Base-by-base conservation (phyloP, 2,888 invertebrate genomes). In the Psylliodes chrysocephalus region DNA sequence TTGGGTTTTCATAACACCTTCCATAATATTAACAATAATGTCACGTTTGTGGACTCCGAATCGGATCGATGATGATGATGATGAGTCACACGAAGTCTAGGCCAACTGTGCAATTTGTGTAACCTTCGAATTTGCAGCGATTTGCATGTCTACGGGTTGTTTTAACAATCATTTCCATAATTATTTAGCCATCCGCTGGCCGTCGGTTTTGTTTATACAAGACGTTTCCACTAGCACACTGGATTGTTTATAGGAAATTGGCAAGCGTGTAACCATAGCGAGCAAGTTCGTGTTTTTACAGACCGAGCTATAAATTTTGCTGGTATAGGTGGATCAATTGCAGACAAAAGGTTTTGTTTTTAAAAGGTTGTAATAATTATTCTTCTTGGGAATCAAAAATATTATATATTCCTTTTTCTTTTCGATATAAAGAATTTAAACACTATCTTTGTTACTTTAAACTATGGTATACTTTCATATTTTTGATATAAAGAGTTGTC, bases 1-100 rank as follows among this genome's bases (percentile, higher is more conserved):
- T 6, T 22, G 22, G 40, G 6, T 15, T n/a, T 40, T 40, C 40
- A 7, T 17, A 12, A n/a, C 40, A 40, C 40, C 40, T n/a, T 7
- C 40, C 6, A 40, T 40, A 40, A 12, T 18, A 18, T 46, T 46
- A 46, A 17, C 22, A 46, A 22, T 46, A 46, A 22, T 46, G 46
- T 46, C 46, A 46, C 46, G 46, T 46, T 46, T 22, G 19, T 22
- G 46, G 46, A 22, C 46, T 25, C 46, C 15, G 14, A 38, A 46
- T n/a, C 46, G 46, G 22, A 22, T 19, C 22, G 22, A 46, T 22
- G 19, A 15, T 46, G 46, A 46, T n/a, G n/a, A n/a, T n/a, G 44
- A 15, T 46, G 46, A 46, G 46, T 17, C 46, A 17, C 22, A n/a
- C n/a, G 46, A 12, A n/a, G 46, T 46, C 46, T 25, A 46, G 46